Conservation (phyloP, 2,888 invertebrate species). For the Onthophagus sagittarius region DNA sequence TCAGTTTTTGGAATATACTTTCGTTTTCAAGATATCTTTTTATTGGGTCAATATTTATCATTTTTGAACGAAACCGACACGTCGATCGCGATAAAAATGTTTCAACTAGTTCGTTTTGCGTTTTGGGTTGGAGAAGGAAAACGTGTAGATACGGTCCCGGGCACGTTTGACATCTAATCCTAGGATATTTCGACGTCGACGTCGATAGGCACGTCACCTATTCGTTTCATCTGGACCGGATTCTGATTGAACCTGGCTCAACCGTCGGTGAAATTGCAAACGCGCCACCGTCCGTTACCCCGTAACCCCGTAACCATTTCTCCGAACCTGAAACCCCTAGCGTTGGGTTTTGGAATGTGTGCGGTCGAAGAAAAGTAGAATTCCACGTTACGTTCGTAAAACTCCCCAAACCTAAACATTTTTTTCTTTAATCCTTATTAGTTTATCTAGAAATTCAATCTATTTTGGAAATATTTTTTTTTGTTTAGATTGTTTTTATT, state of each 20-base stretch:
- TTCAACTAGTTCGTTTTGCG: neutral
- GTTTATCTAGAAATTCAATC: neutral
- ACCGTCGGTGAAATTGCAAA: slow-evolving; percentile 36
- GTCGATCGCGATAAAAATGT: neutral
- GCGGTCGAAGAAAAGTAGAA: neutral
- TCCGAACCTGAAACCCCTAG: neutral
- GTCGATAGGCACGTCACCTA: slow-evolving; percentile 35
- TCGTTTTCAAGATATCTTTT: neutral
- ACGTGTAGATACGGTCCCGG: neutral
- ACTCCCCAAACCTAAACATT: neutral
- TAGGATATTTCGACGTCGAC: slow-evolving; percentile 31
- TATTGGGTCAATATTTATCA: neutral
- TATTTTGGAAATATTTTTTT: neutral
- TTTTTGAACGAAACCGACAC: neutral
- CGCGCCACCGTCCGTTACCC: slow-evolving; percentile 21
- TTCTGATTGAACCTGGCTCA: slow-evolving; percentile 35
- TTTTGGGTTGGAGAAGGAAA: neutral
- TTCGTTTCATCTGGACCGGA: slow-evolving; percentile 35
- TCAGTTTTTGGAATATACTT: too few relatives aligned
- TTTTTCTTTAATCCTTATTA: neutral
- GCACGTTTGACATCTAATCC: slow-evolving; percentile 31
- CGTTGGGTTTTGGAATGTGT: neutral
- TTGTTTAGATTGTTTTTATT: neutral
- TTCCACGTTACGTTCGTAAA: neutral
- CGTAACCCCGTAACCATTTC: neutral